Base-by-base conservation (phyloP, 2,113 vertebrate genomes). In the Equus przewalskii region DNA sequence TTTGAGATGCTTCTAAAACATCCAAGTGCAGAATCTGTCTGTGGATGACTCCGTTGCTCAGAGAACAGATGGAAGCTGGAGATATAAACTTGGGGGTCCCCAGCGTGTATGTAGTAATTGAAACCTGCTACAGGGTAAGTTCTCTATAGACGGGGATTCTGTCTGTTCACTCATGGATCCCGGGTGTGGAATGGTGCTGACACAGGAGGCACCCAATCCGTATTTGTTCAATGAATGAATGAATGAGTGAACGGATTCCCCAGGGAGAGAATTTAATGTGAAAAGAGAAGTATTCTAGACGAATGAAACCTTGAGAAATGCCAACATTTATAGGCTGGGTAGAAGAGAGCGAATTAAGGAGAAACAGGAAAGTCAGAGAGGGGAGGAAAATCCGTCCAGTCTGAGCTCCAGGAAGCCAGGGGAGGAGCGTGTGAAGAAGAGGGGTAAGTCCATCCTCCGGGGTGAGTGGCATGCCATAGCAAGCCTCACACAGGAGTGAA, bases 1-100 rank as follows among this genome's bases (percentile, higher is more conserved):
- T 89, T 94, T 96, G 78, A 81, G 60, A 60, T 95, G 14, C 51
- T 70, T 97, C 93, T 95, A 62, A 91, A 89, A 73, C 26, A 56
- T 81, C 56, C 62, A 65, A 82, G 65, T 65, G 15, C 83, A 56
- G 13, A 95, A 67, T 76, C 26, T 49, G 13, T 80, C 46, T 56
- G 26, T n/a, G 15, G 16, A 51, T 72, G 33, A 58, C 76, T 65
- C 33, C 93, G 67, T 7, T 78, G 2, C 54, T 81, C 60, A 76
- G 78, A 85, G 54, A 79, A 65, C 5, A 92, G 73, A n/a, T 49
- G 41, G 44, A 83, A 30, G 67, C 28, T 51, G 58, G 26, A 62
- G 18, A 33, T 58, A 79, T 1, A 41, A 82, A 88, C 73, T 12
- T 95, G 26, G 36, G 30, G 7, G 15, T 64, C 80, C 75, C 18